Evolutionary conservation across 2,113 vertebrate species (phyloP), one percentile per base, ranked within the genome.

Genomic region (Zosterops hypoxanthus): DNA sequence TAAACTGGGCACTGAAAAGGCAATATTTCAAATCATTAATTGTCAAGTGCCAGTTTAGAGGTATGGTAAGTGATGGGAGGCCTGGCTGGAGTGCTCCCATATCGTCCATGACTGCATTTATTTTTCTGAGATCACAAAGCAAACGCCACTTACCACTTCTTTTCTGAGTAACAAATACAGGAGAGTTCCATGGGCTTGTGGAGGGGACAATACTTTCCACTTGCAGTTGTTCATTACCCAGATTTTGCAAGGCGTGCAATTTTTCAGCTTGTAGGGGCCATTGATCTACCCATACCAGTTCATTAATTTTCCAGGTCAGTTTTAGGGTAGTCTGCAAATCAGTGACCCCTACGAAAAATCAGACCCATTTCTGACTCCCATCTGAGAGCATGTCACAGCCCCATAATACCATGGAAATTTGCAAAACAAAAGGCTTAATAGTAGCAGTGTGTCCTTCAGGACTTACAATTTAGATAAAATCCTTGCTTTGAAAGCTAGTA

Each of bases 161-260:
- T 49, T 49, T 49, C 22, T 49, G 22, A 24, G 23, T 49, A 12
- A 49, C 47, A 49, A 13, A 49, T 49, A 49, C 23, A 49, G 47
- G 23, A 49, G 12, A 49, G 47, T 49, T 49, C 22, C 47, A 49
- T 11, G 6, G 12, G 47, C 47, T 49, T 49, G 22, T 23, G 47
- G 47, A 24, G 47, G 23, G 22, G 23, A 49, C 47, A 49, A 7
- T 47, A 47, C 0, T 0, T 78, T 23, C 14, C 0, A 0, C 47
- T 52, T 28, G 29, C 59, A 26, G 12, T 21, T 52, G 10, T 22
- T n/a, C 34, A 39, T 41, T n/a, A 41, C 63, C 18, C 29, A n/a
- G 75, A 13, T 22, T 78, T 41, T 50, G 17, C 50, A 50, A 49
- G 28, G 28, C 1, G 0, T 1, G 3, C 44, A 49, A 3, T 41